These are phyloP conservation scores for Tretioscincus oriximinensis DNA, from an alignment of 2,113 vertebrate genomes.

Conservation along the genomic window DNA sequence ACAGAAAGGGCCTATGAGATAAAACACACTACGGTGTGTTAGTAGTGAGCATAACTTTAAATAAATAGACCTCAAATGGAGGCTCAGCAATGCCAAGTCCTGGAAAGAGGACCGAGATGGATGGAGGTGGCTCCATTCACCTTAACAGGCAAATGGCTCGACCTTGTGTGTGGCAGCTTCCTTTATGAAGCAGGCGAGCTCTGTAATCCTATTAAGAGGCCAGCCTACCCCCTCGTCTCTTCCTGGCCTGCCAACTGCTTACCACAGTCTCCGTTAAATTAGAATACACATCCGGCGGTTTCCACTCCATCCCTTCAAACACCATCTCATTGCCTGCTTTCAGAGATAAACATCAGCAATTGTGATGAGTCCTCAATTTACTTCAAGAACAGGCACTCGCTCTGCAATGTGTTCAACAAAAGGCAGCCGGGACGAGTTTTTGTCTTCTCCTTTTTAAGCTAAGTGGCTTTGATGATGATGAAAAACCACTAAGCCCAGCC, in stretches of 20 bases:
- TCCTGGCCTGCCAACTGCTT: background rate
- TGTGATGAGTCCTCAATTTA: conserved; percentile 37
- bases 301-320: conserved; percentile 47
- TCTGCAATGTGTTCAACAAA: conserved; percentile 31
- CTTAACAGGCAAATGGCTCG: background rate
- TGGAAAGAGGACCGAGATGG: background rate
- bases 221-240: conserved; percentile 28
- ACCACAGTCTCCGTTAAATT: conserved; percentile 46
- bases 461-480: conserved; percentile 56
- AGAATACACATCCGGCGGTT: conserved; percentile 30
- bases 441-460: conserved; percentile 57
- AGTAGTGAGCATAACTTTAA: too few species aligned
- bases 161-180: background rate
- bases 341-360: conserved; percentile 35
- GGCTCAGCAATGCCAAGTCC: too few species aligned
- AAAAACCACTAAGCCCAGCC: conserved; percentile 52
- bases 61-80: too few species aligned
- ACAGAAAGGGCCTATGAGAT: too few species aligned
- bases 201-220: conserved; percentile 49
- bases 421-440: conserved; percentile 20
- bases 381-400: conserved; percentile 40
- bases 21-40: too few species aligned
- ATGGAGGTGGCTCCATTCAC: too few species aligned
- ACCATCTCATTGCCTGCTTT: conserved; percentile 45
- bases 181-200: background rate